These are phyloP conservation scores for Pseudomyrmex concolor DNA, from an alignment of 1,140 invertebrate species.

Conservation along the genomic window DNA sequence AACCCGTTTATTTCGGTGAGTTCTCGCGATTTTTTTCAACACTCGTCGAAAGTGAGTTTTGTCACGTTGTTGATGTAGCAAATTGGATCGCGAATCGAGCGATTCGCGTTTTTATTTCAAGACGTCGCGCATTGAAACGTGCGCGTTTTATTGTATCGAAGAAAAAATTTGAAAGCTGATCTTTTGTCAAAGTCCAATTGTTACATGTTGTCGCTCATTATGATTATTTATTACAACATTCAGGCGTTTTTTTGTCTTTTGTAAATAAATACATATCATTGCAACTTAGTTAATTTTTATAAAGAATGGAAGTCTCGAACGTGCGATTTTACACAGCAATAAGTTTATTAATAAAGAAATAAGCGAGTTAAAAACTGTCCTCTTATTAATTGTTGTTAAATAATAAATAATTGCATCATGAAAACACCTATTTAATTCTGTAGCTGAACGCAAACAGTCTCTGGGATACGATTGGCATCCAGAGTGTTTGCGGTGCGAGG, in stretches of 20 bases:
- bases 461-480: constrained; percentile 97
- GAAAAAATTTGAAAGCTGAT: neutral
- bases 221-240: too few relatives aligned
- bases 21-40: constrained; percentile 59
- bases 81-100: neutral
- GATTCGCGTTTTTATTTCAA: neutral
- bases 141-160: neutral
- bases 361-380: too few relatives aligned
- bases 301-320: too few relatives aligned
- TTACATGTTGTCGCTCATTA: neutral
- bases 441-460: constrained; percentile 96
- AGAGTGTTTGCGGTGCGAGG: constrained; percentile 94
- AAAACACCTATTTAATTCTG: constrained; percentile 55
- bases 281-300: too few relatives aligned
- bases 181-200: neutral
- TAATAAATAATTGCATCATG: too few relatives aligned
- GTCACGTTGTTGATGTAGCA: neutral
- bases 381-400: too few relatives aligned
- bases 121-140: neutral
- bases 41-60: constrained; percentile 31
- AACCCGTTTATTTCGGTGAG: constrained; percentile 94
- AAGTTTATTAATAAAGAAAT: too few relatives aligned
- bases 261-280: too few relatives aligned
- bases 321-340: too few relatives aligned
- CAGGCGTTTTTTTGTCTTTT: too few relatives aligned